phyloP scores from a whole-genome alignment of 2,113 vertebrate species.

The Kryptolebias marmoratus region DNA sequence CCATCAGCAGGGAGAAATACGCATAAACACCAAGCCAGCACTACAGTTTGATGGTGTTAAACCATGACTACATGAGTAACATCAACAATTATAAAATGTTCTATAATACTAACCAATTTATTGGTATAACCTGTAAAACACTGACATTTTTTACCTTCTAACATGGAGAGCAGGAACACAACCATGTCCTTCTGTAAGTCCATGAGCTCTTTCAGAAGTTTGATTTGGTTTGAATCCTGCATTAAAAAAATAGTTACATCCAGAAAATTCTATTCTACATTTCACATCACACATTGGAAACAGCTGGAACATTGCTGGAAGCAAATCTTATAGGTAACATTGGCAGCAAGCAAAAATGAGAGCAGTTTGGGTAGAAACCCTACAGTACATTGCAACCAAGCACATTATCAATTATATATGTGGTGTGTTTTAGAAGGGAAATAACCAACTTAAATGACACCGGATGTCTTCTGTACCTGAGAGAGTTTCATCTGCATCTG shows the following conservation, averaged over 20 bases:
- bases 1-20: no score
- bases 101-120: no score
- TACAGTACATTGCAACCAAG: neutral
- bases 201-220: constrained; percentile 93
- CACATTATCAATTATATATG: neutral
- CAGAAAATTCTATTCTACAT: neutral
- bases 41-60: neutral
- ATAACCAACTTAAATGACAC: neutral
- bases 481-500: constrained; percentile 98
- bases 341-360: neutral
- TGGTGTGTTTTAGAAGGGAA: neutral
- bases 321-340: neutral
- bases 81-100: neutral
- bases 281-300: neutral
- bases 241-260: constrained; percentile 12
- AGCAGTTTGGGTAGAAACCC: neutral
- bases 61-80: neutral
- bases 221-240: constrained; percentile 94
- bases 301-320: neutral
- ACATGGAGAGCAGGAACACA: constrained; percentile 95
- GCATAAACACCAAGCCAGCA: neutral
- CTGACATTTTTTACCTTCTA: constrained; percentile 85
- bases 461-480: constrained; percentile 80
- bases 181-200: constrained; percentile 98
- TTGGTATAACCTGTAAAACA: neutral